These are phyloP conservation scores for Rhadinocentrus ornatus DNA, from an alignment of 2,797 vertebrate genomes.

Conservation along the genomic window DNA sequence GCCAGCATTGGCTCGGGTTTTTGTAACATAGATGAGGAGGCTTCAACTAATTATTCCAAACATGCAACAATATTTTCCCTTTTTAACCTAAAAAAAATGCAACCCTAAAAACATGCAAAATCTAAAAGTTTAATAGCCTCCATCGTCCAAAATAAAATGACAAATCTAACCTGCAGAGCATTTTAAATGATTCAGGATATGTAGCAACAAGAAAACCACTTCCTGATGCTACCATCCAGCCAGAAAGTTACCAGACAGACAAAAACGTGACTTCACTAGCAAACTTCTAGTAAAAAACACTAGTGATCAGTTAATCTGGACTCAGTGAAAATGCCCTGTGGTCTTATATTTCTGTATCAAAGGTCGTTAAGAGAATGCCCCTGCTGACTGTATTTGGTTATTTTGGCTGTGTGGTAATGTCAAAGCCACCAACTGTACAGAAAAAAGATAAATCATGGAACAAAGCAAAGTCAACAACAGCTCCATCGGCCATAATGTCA, in stretches of 20 bases:
- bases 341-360: constrained; percentile 24
- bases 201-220: constrained; percentile 54
- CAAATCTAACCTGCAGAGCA: not conserved
- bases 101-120: no score
- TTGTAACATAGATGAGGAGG: no score
- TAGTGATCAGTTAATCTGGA: not conserved
- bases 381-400: constrained; percentile 14
- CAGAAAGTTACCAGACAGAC: no score
- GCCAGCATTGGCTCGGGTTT: no score
- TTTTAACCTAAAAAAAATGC: no score
- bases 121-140: no score
- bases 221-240: constrained; percentile 39
- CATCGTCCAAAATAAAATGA: not conserved
- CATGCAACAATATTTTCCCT: no score
- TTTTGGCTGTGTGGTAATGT: constrained; percentile 43
- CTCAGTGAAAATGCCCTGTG: constrained; percentile 23
- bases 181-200: constrained; percentile 29
- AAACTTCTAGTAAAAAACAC: not conserved
- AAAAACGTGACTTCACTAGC: not conserved
- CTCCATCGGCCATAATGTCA: not conserved
- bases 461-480: constrained; percentile 26
- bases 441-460: constrained; percentile 28
- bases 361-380: constrained; percentile 9
- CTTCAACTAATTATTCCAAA: no score
- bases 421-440: not conserved